Evolutionary conservation across 2,888 invertebrate genomes (phyloP), one percentile per base, ranked within the genome.

Genomic region (Galerucella calmariensis): DNA sequence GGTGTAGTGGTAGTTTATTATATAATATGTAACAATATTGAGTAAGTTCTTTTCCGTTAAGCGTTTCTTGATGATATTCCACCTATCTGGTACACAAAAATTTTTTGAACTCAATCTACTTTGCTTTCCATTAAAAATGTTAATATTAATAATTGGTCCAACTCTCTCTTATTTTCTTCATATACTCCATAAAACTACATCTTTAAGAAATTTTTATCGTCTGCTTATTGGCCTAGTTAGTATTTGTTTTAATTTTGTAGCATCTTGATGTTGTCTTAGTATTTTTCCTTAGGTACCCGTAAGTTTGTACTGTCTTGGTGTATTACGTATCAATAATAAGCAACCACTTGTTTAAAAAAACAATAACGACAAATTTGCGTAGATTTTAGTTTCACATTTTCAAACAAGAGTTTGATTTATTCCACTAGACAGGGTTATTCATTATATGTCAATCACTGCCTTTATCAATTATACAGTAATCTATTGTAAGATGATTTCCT

Each of bases 151-250:
- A 41, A 41, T 41, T 41, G 35, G 48, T 14, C 48, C 48, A 14
- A 14, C 48, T 11, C 8, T 48, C 14, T 51, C 3, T 63, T 35
- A 41, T 63, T n/a, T 10, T 44, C 11, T 16, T 44, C 16, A n/a
- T 35, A 46, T 46, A 12, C 27, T 63, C 4, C 35, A 12, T 10
- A 77, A 44, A 24, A 69, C 78, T 78, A 68, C 9, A 11, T 12
- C 59, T 46, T 69, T 46, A 51, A 20, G 65, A 44, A 16, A 67
- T 20, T 75, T 68, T 72, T 16, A 53, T 53, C 14, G n/a, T 53
- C 5, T 53, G 53, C 53, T 53, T n/a, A 53, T 53, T 53, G 53
- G 53, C 53, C 16, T 53, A 6, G 12, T 53, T 53, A 5, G 8
- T n/a, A 8, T 53, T 53, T n/a, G 12, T 53, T 53, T 48, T 48